Base-by-base conservation (phyloP, 2,888 invertebrate species). In the Julus scandinavius region DNA sequence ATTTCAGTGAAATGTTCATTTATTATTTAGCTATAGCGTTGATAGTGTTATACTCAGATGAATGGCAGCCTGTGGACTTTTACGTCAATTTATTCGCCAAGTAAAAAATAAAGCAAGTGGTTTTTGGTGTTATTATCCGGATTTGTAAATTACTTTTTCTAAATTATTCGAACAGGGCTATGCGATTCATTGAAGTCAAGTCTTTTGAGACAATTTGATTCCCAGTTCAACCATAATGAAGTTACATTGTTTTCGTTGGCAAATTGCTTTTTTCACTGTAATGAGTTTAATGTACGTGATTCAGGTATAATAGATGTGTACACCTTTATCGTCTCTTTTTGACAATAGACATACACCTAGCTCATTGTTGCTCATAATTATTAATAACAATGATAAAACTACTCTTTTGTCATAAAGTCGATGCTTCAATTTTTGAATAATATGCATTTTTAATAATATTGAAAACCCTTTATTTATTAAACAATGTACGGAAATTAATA, bases 91-190 rank as follows among this genome's bases (percentile, higher is more conserved):
- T 38, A 80, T 80, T 80, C 38, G 29, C 1, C 13, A 38, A 80
- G 11, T 38, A 80, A 15, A 38, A 38, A 80, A 80, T 80, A 38
- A 80, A 80, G 38, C 80, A 80, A 80, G 80, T 80, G 80, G 80
- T 29, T 80, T 80, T 80, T 80, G 80, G 38, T 80, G 80, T 80
- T 80, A 80, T 80, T 80, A 38, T 80, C 38, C 80, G 13, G 80
- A 38, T 4, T 38, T 13, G 9, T 15, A n/a, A 38, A 80, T 80
- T 80, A 29, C 13, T 15, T 80, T 9, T 11, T 3, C 38, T 80
- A 13, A 80, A 80, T 80, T 80, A 80, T 80, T 80, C 80, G 38
- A 29, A 38, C 29, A 15, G 2, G 29, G 7, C 38, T 80, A 38
- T 15, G 80, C 80, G 13, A 38, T 38, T 13, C 38, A 80, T 38